phyloP scores from a whole-genome alignment of 2,797 vertebrate genomes.

The Salarias fasciatus region DNA sequence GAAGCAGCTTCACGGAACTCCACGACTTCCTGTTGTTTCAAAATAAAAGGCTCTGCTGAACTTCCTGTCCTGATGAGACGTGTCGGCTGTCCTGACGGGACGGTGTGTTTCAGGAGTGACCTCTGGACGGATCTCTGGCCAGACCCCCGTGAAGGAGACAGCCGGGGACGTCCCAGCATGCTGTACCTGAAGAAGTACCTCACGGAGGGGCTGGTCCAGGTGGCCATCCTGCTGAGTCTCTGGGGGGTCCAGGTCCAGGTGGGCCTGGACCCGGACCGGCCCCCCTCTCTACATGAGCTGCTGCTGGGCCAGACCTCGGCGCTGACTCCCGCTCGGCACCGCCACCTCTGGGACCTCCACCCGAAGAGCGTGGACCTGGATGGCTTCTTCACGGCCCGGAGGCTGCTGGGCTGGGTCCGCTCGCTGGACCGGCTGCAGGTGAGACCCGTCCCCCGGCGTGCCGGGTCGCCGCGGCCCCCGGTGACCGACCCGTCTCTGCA shows the following conservation, averaged over 20 bases:
- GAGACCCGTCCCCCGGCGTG: background rate
- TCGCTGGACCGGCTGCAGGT: conserved; percentile 86
- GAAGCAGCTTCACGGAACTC: too few relatives aligned
- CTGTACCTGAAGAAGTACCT: conserved; percentile 94
- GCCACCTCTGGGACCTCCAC: conserved; percentile 84
- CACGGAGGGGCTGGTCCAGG: conserved; percentile 93
- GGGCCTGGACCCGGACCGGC: conserved; percentile 90
- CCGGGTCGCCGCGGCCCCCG: too few relatives aligned
- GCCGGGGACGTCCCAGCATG: too few relatives aligned
- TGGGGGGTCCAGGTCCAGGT: conserved; percentile 89
- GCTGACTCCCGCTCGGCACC: conserved; percentile 89
- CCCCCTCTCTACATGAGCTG: conserved; percentile 83
- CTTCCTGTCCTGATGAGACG: too few relatives aligned
- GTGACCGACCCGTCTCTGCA: conserved; percentile 32
- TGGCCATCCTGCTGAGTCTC: conserved; percentile 93
- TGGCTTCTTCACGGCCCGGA: conserved; percentile 84
- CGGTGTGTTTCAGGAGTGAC: too few relatives aligned
- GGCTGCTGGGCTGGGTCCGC: conserved; percentile 87
- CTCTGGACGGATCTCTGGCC: too few relatives aligned
- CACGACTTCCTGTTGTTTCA: too few relatives aligned
- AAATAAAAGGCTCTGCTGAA: too few relatives aligned
- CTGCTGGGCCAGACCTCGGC: conserved; percentile 88
- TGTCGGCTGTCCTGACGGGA: too few relatives aligned
- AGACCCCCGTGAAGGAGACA: too few relatives aligned
- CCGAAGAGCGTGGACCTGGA: conserved; percentile 90